Evolutionary conservation across 2,797 vertebrate genomes (phyloP), one percentile per base, ranked within the genome.

Genomic region (Lutjanus argentimaculatus): DNA sequence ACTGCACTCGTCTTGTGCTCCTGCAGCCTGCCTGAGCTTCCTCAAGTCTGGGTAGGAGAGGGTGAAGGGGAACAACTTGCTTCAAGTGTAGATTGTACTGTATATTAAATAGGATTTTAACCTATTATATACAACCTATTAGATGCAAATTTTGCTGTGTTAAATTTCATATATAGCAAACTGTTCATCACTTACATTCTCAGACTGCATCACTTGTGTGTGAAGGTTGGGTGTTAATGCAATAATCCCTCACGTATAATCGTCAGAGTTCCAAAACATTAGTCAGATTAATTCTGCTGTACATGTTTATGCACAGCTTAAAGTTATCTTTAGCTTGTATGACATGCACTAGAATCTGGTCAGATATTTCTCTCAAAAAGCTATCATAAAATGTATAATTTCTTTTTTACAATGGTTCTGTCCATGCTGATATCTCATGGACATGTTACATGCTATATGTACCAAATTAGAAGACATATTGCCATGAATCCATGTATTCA

Each of bases 161-260:
- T 61, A 46, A 22, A 43, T 67, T 30, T 67, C 6, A 22, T 1
- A 22, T 9, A 25, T 1, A 22, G 14, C 13, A 72, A 81, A 64
- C 40, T 40, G 22, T 17, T 72, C 61, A 42, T 46, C 43, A 30
- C 40, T 57, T 19, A 51, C 14, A 62, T 12, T 43, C 11, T 69
- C 67, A 67, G 25, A 40, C 15, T 45, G 17, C 67, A 65, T 73
- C 65, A 72, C 13, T 49, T 56, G 30, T 78, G 58, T 67, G 59
- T 0, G 5, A 72, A 48, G 13, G 62, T 21, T 46, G 59, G 30
- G 22, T 71, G 48, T 68, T 79, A 55, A 78, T 70, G 42, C 67
- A 72, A 53, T 75, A 78, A 80, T 80, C 63, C 65, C 30, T 64
- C n/a, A 36, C 59, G 79, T 67, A 43, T 8, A 72, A 12, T 63